Evolutionary conservation across 2,113 vertebrate species (phyloP).

Genomic region (Eulemur rufifrons): DNA sequence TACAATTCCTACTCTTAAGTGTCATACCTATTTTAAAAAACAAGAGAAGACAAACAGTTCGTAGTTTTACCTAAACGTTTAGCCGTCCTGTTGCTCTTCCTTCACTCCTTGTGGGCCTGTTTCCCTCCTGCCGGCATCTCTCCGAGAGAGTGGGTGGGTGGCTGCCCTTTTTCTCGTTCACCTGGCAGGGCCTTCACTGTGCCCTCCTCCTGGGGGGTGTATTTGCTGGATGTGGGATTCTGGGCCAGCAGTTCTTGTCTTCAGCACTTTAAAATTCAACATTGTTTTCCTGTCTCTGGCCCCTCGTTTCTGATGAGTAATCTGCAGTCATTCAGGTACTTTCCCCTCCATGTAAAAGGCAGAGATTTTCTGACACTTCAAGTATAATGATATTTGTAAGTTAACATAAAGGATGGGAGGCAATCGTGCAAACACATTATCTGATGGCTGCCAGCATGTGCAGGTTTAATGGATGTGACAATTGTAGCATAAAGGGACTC

Average conservation of each 20-base stretch:
- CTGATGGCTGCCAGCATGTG: background rate
- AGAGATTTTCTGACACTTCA: background rate
- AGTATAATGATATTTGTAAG: background rate
- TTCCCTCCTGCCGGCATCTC: background rate
- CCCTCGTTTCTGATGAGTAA: background rate
- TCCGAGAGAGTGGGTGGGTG: background rate
- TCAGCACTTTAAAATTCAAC: too few species aligned
- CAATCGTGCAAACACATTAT: background rate
- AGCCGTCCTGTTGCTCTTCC: background rate
- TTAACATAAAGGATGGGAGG: background rate
- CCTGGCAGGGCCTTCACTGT: accelerated
- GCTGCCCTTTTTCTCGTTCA: background rate
- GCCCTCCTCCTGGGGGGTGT: background rate
- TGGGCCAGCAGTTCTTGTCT: background rate
- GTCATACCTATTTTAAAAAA: background rate
- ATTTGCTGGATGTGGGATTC: background rate
- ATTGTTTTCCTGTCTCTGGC: too few species aligned
- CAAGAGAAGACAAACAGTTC: background rate
- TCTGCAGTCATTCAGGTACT: background rate
- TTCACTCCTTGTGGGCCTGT: background rate
- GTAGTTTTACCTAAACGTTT: background rate
- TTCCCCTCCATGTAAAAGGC: background rate
- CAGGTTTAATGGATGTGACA: background rate
- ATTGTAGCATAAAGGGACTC: background rate
- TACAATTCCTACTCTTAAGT: background rate